Base-by-base conservation (phyloP, 1,140 invertebrate species). In the Eubasilissa regina region DNA sequence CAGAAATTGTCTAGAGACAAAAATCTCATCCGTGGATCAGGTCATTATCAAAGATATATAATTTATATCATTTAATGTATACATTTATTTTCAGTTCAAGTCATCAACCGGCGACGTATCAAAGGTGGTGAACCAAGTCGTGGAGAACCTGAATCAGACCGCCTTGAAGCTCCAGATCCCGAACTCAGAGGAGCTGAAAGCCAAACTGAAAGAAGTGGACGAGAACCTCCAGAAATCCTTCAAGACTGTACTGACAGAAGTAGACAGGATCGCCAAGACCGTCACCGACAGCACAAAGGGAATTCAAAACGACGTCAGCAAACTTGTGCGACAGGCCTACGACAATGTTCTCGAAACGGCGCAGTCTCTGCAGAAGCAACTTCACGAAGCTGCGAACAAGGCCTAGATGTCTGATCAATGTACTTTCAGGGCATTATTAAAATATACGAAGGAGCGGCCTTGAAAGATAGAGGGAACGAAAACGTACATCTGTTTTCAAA, bases 331-430 rank as follows among this genome's bases (percentile, higher is more conserved):
- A 77, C 76, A 81, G 74, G 80, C 79, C 1, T 83, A 83, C 70
- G 80, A 80, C 25, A 74, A 81, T 43, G 77, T 81, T 4, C 44
- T 83, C 15, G 21, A 76, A 25, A 79, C 73, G 9, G 79, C 80
- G 12, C 72, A 83, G 62, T 21, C 35, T 6, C n/a, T 83, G 12
- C 79, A 81, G 11, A 78, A 81, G 64, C 64, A 83, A n/a, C 19
- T 81, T 3, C 77, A 79, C 21, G 79, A 83, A 17, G 82, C 80
- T 44, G 82, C 82, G 35, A 83, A 83, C 77, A 83, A 83, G 73
- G 11, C 62, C 11, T 66, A 66, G 17, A 66, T n/a, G n/a, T n/a
- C n/a, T n/a, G n/a, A n/a, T n/a, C n/a, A n/a, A n/a, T n/a, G n/a
- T n/a, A n/a, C n/a, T n/a, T n/a, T n/a, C n/a, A n/a, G n/a, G n/a